These are phyloP conservation scores for Diuraphis noxia DNA, from an alignment of 1,140 invertebrate species.

Conservation along the genomic window DNA sequence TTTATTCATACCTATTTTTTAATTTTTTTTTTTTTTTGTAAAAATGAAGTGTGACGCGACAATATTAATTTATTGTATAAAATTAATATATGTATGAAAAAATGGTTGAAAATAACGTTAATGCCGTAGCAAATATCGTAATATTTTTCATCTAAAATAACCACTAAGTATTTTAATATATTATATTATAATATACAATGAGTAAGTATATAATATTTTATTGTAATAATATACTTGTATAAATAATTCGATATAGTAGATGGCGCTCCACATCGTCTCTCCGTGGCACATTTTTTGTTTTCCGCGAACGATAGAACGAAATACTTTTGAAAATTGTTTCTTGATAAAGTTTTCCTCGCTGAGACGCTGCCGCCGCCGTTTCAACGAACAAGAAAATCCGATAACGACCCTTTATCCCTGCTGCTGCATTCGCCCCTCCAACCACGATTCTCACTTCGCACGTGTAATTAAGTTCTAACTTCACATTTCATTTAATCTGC, in stretches of 20 bases:
- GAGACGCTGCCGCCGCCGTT: not conserved
- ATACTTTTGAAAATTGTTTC: slow-evolving; percentile 53
- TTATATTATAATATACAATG: not conserved
- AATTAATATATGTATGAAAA: not conserved
- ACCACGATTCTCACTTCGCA: not conserved
- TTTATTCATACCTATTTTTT: too few relatives aligned
- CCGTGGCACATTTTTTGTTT: slow-evolving; percentile 31
- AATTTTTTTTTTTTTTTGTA: too few relatives aligned
- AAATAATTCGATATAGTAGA: not conserved
- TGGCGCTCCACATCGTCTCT: not conserved
- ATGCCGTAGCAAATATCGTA: too few relatives aligned
- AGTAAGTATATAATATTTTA: not conserved
- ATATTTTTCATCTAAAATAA: not conserved
- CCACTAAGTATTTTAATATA: not conserved
- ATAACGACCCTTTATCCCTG: slow-evolving; percentile 44
- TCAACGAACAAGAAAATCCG: slow-evolving; percentile 50
- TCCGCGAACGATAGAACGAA: not conserved
- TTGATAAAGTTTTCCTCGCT: slow-evolving; percentile 44
- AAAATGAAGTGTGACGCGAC: too few relatives aligned
- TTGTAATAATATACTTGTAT: not conserved
- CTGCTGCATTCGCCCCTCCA: too few relatives aligned
- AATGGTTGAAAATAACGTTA: not conserved
- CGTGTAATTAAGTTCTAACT: slow-evolving; percentile 52
- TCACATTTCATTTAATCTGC: slow-evolving; percentile 51
- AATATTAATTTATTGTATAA: not conserved